Evolutionary conservation across 2,888 invertebrate genomes (phyloP).

Genomic region (Drosophila stalkeri): DNA sequence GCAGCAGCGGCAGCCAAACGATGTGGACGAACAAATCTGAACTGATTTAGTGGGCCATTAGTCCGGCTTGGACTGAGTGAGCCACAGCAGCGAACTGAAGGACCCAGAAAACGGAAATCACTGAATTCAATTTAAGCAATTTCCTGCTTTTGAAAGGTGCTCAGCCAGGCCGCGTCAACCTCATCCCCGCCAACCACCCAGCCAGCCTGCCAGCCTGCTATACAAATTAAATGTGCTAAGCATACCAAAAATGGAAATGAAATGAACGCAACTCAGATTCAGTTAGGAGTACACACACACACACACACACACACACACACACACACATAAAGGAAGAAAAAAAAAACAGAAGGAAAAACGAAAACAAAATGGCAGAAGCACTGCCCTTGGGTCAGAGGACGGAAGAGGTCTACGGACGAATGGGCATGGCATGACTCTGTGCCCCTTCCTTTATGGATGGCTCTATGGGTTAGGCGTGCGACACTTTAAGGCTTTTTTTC

Average conservation of each 20-base stretch:
- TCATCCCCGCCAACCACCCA: neutral
- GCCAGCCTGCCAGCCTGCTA: neutral
- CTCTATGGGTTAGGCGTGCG: slow-evolving; percentile 9
- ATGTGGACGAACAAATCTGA: slow-evolving; percentile 13
- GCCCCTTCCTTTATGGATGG: neutral
- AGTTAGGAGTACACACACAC: slow-evolving; percentile 27
- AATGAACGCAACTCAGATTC: slow-evolving; percentile 30
- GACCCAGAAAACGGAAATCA: slow-evolving; percentile 60
- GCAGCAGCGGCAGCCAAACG: neutral
- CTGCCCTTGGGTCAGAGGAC: slow-evolving; percentile 7
- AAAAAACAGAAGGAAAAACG: slow-evolving; percentile 5
- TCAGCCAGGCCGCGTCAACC: slow-evolving; percentile 19
- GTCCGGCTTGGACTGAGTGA: slow-evolving; percentile 8
- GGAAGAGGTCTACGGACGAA: neutral
- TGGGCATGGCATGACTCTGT: neutral
- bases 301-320: slow-evolving; percentile 1
- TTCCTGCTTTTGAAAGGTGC: slow-evolving; percentile 68
- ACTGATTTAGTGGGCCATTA: slow-evolving; percentile 20
- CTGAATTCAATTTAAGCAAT: slow-evolving; percentile 75
- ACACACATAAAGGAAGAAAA: neutral
- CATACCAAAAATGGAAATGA: slow-evolving; percentile 36
- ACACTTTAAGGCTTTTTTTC: slow-evolving; percentile 27
- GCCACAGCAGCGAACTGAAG: slow-evolving; percentile 7
- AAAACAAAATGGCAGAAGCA: slow-evolving; percentile 10
- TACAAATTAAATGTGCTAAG: slow-evolving; percentile 70